Evolutionary conservation across 2,113 vertebrate species (phyloP).

Genomic region (Zosterops pallidus): DNA sequence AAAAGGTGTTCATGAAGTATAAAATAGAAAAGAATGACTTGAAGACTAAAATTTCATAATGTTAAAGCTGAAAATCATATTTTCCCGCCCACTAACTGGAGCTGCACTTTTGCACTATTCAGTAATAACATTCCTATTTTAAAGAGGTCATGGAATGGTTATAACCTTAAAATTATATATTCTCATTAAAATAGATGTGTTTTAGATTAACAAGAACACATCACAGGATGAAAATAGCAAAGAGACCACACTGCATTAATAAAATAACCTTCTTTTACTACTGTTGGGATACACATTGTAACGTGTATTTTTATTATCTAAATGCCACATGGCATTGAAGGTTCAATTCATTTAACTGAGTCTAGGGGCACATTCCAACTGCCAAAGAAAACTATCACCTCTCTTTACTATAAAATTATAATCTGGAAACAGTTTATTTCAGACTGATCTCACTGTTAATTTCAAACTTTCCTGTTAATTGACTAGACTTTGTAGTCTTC

Average conservation of each 20-base stretch:
- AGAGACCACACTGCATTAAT: neutral
- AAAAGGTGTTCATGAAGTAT: neutral
- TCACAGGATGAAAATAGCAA: neutral
- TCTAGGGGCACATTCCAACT: neutral
- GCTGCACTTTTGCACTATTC: neutral
- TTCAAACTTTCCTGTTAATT: neutral
- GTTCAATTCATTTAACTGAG: neutral
- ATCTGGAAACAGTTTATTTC: neutral
- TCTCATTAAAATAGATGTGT: constrained; percentile 1
- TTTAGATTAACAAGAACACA: neutral
- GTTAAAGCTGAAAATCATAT: neutral
- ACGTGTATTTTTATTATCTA: neutral
- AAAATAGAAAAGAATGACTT: neutral
- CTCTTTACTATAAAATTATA: neutral
- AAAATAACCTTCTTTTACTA: neutral
- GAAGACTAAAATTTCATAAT: neutral
- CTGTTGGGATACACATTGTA: neutral
- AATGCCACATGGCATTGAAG: neutral
- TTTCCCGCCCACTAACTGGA: neutral
- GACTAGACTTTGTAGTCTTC: neutral
- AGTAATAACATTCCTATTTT: neutral
- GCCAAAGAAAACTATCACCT: neutral
- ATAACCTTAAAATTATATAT: neutral
- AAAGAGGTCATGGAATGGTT: neutral
- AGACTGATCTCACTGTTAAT: neutral